Evolutionary conservation across 2,888 invertebrate genomes (phyloP), one percentile per base, ranked within the genome.

Genomic region (Nasonovia ribisnigri): DNA sequence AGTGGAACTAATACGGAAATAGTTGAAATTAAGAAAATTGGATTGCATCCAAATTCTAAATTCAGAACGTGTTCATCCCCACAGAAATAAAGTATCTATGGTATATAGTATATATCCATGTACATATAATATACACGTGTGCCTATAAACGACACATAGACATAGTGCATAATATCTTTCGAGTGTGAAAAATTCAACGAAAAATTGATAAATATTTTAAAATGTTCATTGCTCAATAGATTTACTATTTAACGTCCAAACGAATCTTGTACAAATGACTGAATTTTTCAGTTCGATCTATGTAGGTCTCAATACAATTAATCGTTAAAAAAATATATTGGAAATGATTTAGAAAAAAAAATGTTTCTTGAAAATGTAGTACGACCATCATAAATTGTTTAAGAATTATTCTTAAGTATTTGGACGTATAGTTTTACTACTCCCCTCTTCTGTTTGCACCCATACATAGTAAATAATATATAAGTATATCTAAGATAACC

Each of bases 31-130:
- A 67, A 8, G 24, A 13, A 77, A 43, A n/a, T 92, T 92, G 92
- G 88, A n/a, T 54, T n/a, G 51, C 77, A 16, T 54, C 77, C 92
- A 92, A 88, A 54, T 92, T 92, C 77, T 92, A 92, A 88, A 92
- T 77, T 77, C 10, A 57, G 88, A 88, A 20, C 16, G 42, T 29
- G 48, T 46, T 88, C 29, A 48, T 67, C 67, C 87, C 46, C 16
- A 0, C 10, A 46, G 3, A 87, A 87, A 92, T 60, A 36, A 77
- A 54, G 43, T 57, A 54, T 43, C 20, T 46, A 3, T 77, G 20
- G 3, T 51, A 51, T 20, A 51, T 20, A 51, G 4, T 20, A 8
- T 54, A 43, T 57, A 57, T 77, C 6, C 20, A 46, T n/a, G n/a
- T 6, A 16, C 16, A 84, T 29, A 42, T 92, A 51, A 29, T 87